Percentiles rank a stretch among this genome's conserved stretches.
These are phyloP conservation scores for Neotragus pygmaeus DNA, from an alignment of 2,113 vertebrate species.

Conservation along the genomic window DNA sequence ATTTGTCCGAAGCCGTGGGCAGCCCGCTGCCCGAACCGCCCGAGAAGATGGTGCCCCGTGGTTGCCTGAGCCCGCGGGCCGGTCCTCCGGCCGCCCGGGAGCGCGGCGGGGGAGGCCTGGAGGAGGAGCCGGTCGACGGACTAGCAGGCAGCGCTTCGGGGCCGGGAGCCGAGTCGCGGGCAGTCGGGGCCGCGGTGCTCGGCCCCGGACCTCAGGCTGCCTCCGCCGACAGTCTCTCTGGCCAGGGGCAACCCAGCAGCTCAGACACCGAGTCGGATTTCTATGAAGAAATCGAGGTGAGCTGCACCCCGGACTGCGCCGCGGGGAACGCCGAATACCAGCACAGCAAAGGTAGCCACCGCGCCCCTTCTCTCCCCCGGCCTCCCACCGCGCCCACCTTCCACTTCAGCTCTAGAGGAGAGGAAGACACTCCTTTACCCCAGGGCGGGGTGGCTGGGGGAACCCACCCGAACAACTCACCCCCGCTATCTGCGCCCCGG, in stretches of 20 bases:
- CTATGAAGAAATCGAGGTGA: conserved; percentile 99
- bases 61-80: conserved; percentile 87
- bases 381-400: conserved; percentile 54
- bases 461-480: not conserved
- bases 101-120: conserved; percentile 75
- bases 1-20: conserved; percentile 85
- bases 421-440: not conserved
- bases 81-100: conserved; percentile 84
- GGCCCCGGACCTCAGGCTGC: conserved; percentile 79
- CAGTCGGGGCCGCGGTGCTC: conserved; percentile 80
- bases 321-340: conserved; percentile 91
- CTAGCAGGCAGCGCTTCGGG: conserved; percentile 84
- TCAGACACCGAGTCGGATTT: conserved; percentile 99
- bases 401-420: conserved; percentile 33
- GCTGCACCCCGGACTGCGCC: conserved; percentile 95
- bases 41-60: conserved; percentile 87
- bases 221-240: conserved; percentile 79
- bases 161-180: conserved; percentile 82
- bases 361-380: conserved; percentile 22
- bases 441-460: conserved; percentile 41
- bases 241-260: conserved; percentile 92
- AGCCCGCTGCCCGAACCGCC: conserved; percentile 84
- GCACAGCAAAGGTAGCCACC: conserved; percentile 89
- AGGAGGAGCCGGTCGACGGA: conserved; percentile 79
- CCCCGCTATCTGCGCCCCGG: not conserved